A percentile compares a stretch with the other conserved stretches of the same genome.
phyloP scores from a whole-genome alignment of 2,888 invertebrate genomes.

The Sclerodermus sp. region DNA sequence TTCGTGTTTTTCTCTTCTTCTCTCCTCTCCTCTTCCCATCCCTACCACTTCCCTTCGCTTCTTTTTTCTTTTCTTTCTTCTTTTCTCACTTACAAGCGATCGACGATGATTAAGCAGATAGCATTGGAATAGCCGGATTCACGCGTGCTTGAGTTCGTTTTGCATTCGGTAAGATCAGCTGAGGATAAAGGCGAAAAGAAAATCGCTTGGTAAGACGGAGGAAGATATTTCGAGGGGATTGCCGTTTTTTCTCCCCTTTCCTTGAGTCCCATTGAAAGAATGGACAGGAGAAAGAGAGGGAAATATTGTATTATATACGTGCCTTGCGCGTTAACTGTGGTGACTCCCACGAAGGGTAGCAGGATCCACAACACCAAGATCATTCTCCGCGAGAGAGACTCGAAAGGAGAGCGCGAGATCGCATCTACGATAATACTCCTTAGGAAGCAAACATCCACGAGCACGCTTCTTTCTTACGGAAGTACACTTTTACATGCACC shows the following conservation, averaged over 20 bases:
- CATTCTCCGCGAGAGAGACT: conserved; percentile 28
- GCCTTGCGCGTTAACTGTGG: conserved; percentile 42
- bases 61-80: too few species aligned
- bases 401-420: conserved; percentile 20
- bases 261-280: too few species aligned
- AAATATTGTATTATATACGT: conserved; percentile 23
- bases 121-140: conserved; percentile 10
- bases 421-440: conserved; percentile 29
- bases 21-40: too few species aligned
- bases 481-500: too few species aligned
- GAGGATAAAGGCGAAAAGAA: conserved; percentile 2
- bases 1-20: too few species aligned
- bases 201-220: background rate
- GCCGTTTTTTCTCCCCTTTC: too few species aligned
- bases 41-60: too few species aligned
- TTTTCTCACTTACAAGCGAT: too few species aligned
- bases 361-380: conserved; percentile 42
- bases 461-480: background rate
- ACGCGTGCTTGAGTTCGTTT: conserved; percentile 16
- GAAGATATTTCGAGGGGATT: too few species aligned
- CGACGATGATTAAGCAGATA: too few species aligned
- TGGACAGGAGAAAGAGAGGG: too few species aligned
- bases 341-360: conserved; percentile 42
- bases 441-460: too few species aligned
- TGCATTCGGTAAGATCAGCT: conserved; percentile 12